A percentile compares a stretch with the other conserved stretches of the same genome.
Conservation (phyloP, 2,113 vertebrate species). For the Ciconia boyciana region DNA sequence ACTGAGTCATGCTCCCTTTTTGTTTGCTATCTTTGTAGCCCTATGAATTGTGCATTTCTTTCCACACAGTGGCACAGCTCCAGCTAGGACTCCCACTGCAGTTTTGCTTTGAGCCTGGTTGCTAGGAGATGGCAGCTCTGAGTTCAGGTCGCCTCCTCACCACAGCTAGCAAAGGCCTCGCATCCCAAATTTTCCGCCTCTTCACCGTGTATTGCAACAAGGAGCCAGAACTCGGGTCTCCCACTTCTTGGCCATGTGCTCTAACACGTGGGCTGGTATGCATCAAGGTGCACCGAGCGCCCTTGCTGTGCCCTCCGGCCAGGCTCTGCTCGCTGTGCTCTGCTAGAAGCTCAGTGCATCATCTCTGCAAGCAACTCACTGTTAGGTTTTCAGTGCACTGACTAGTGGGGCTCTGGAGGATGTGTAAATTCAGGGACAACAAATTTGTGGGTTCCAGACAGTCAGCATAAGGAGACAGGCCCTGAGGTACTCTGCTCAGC, state of each 20-base stretch:
- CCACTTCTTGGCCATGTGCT: background rate
- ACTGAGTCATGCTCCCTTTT: background rate
- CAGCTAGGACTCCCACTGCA: background rate
- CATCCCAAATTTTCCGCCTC: background rate
- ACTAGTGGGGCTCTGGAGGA: background rate
- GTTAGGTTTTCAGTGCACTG: background rate
- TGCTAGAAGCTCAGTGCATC: background rate
- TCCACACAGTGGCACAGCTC: background rate
- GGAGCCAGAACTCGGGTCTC: background rate
- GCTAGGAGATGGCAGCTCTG: slow-evolving; percentile 47
- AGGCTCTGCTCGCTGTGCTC: background rate
- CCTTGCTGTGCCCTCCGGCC: background rate
- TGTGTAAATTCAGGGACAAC: background rate
- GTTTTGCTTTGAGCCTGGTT: slow-evolving; percentile 18
- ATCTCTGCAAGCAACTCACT: background rate
- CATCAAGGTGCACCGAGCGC: accelerated
- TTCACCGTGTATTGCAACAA: background rate
- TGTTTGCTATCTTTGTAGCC: background rate
- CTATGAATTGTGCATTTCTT: background rate
- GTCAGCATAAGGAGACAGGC: background rate
- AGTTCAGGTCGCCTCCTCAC: background rate
- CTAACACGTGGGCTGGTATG: accelerated
- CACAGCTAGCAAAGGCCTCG: background rate
- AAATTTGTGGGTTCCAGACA: background rate
- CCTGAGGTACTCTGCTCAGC: background rate